Evolutionary conservation across 2,797 vertebrate species (phyloP).

Genomic region (Vipera latastei): DNA sequence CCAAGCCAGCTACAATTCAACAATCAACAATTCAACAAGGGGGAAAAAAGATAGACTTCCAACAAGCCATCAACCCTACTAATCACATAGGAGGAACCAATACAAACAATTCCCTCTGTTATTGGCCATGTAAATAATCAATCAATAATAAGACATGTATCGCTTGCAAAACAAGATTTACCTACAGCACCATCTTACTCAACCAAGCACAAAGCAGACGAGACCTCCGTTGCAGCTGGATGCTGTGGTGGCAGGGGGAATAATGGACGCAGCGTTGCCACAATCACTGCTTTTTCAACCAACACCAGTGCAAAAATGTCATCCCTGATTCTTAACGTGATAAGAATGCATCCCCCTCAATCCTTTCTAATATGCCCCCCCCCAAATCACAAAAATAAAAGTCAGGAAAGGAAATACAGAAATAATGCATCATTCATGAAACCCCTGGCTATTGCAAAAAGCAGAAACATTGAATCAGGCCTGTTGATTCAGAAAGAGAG

Average conservation of each 20-base stretch:
- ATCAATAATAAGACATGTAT: not conserved
- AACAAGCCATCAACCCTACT: not conserved
- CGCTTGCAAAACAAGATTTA: not conserved
- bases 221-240: not conserved
- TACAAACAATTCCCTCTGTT: not conserved
- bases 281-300: not conserved
- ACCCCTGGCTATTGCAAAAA: too few species aligned
- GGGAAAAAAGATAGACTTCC: not conserved
- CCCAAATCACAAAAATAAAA: too few species aligned
- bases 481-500: too few species aligned
- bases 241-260: not conserved
- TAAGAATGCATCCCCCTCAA: too few species aligned
- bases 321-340: not conserved
- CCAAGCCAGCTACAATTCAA: not conserved
- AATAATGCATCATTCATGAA: too few species aligned
- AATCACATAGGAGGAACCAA: not conserved
- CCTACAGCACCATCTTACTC: not conserved
- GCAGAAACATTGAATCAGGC: too few species aligned
- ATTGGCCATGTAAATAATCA: not conserved
- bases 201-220: not conserved
- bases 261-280: not conserved
- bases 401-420: too few species aligned
- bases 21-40: not conserved
- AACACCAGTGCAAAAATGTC: not conserved
- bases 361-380: too few species aligned